A percentile compares a stretch with the other conserved stretches of the same genome.
phyloP scores from a whole-genome alignment of 2,888 invertebrate genomes.

The Cetonia aurata region DNA sequence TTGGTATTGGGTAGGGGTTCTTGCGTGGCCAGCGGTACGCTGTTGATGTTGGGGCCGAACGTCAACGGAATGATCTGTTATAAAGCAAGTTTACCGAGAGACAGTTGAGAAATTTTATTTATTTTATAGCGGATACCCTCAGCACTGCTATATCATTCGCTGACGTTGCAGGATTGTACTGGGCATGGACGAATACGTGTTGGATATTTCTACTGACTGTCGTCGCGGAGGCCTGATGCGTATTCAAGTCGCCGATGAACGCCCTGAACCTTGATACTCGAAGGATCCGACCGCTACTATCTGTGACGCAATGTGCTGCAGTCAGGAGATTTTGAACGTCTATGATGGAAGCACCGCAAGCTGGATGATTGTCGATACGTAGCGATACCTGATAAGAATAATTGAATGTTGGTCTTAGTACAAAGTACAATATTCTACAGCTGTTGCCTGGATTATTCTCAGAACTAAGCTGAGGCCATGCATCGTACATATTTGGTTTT shows the following conservation, averaged over 20 bases:
- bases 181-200: constrained; percentile 18
- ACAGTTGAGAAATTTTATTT: neutral
- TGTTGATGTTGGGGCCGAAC: constrained; percentile 18
- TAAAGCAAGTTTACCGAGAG: neutral
- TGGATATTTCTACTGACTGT: constrained; percentile 5
- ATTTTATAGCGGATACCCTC: constrained; percentile 2
- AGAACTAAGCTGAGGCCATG: too few species aligned
- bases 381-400: constrained; percentile 8
- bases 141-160: constrained; percentile 18
- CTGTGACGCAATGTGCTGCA: constrained; percentile 30
- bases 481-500: too few species aligned
- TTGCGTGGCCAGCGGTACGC: constrained; percentile 12
- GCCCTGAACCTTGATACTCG: neutral
- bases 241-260: constrained; percentile 15
- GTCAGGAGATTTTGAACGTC: constrained; percentile 20
- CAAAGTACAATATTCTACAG: too few species aligned
- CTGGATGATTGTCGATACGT: constrained; percentile 4
- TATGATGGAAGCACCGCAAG: constrained; percentile 24
- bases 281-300: neutral
- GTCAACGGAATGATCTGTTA: constrained; percentile 7
- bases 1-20: constrained; percentile 6
- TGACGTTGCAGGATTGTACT: neutral
- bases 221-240: neutral
- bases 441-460: too few species aligned
- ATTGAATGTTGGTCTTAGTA: neutral